Evolutionary conservation across 2,888 invertebrate genomes (phyloP).

Genomic region (Drosophila prolongata): DNA sequence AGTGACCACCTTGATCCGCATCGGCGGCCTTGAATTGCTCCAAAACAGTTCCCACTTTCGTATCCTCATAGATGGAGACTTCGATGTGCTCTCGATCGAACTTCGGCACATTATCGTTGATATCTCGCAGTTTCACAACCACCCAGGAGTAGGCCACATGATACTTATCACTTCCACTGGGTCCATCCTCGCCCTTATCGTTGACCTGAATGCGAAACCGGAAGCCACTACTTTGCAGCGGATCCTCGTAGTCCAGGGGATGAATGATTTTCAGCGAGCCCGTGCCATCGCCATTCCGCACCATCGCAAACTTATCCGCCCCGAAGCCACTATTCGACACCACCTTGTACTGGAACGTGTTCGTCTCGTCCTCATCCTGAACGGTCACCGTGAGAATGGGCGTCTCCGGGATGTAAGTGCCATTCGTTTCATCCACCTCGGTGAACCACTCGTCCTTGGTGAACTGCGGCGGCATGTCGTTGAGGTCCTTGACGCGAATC

Average conservation of each 20-base stretch:
- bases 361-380: conserved; percentile 97
- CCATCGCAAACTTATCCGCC: conserved; percentile 97
- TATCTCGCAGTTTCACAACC: conserved; percentile 95
- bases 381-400: conserved; percentile 97
- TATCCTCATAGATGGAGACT: conserved; percentile 95
- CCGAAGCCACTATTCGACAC: conserved; percentile 97
- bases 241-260: conserved; percentile 97
- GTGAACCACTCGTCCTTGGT: conserved; percentile 98
- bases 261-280: conserved; percentile 97
- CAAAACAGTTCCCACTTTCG: conserved; percentile 93
- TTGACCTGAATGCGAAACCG: conserved; percentile 97
- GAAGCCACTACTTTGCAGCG: conserved; percentile 96
- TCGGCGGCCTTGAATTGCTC: conserved; percentile 97
- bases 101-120: conserved; percentile 98
- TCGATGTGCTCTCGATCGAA: conserved; percentile 97
- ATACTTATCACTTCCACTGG: conserved; percentile 97
- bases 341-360: conserved; percentile 97
- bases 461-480: conserved; percentile 98
- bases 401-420: conserved; percentile 94
- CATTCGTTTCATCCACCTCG: conserved; percentile 97
- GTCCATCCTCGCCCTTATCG: conserved; percentile 95
- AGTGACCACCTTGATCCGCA: conserved; percentile 96
- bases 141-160: conserved; percentile 98
- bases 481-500: conserved; percentile 97
- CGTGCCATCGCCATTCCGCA: conserved; percentile 96